Conservation (phyloP, 2,888 invertebrate genomes). For the Dryomyza anilis region DNA sequence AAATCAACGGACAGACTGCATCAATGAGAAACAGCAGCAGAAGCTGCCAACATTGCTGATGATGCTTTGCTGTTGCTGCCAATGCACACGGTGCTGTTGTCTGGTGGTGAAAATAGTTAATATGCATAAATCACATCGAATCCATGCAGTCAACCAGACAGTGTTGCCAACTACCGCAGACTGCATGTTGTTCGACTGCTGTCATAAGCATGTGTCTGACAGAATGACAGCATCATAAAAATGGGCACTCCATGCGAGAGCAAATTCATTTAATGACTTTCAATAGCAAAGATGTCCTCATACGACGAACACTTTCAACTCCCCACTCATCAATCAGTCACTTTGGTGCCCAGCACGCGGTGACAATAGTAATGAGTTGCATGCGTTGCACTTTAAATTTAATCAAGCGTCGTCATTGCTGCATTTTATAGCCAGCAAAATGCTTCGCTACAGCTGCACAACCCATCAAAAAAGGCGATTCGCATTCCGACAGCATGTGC, state of each 20-base stretch:
- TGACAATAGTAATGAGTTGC: background rate
- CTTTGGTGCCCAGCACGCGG: background rate
- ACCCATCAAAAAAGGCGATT: too few relatives aligned
- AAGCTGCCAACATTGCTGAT: background rate
- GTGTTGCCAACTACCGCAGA: background rate
- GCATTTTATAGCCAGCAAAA: too few relatives aligned
- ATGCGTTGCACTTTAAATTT: slow-evolving; percentile 13
- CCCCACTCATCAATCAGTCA: background rate
- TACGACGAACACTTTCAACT: background rate
- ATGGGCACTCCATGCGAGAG: too few relatives aligned
- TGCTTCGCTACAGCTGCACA: too few relatives aligned
- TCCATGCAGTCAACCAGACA: background rate
- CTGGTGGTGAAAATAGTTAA: slow-evolving; percentile 2
- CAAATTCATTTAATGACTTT: too few relatives aligned
- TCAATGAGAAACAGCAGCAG: background rate
- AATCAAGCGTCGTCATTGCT: too few relatives aligned
- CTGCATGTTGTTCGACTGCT: too few relatives aligned
- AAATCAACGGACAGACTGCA: background rate
- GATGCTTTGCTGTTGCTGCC: background rate
- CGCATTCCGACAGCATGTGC: too few relatives aligned
- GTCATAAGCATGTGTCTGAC: too few relatives aligned
- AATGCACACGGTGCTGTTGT: background rate
- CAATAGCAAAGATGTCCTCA: too few relatives aligned
- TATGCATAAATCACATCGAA: slow-evolving; percentile 13
- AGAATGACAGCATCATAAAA: too few relatives aligned